phyloP scores from a whole-genome alignment of 2,113 vertebrate genomes.

The Taurulus bubalis region DNA sequence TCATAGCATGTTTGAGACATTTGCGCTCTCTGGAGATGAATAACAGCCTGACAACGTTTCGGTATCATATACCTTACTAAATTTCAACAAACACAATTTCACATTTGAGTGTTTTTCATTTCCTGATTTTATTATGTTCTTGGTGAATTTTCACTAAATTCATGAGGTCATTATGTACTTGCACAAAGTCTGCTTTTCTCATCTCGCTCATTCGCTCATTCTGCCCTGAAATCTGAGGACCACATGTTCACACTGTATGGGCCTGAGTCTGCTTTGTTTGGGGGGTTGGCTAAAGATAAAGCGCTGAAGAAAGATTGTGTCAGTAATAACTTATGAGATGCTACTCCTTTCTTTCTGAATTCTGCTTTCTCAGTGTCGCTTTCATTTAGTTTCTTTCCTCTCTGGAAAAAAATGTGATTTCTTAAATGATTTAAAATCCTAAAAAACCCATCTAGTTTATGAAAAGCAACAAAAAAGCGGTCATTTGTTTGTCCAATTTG shows the following conservation, averaged over 20 bases:
- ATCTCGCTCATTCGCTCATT: slow-evolving; percentile 39
- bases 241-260: slow-evolving; percentile 57
- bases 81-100: neutral
- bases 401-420: slow-evolving; percentile 69
- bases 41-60: neutral
- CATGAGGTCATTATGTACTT: slow-evolving; percentile 20
- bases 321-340: slow-evolving; percentile 59
- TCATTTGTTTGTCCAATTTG: slow-evolving; percentile 76
- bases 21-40: neutral
- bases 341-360: slow-evolving; percentile 61
- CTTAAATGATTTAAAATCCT: slow-evolving; percentile 69
- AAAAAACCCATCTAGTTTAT: slow-evolving; percentile 70
- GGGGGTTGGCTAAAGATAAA: slow-evolving; percentile 24
- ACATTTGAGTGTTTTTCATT: neutral
- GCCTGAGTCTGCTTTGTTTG: slow-evolving; percentile 58
- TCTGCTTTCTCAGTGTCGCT: slow-evolving; percentile 64
- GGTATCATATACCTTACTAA: neutral
- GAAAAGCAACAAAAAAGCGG: slow-evolving; percentile 44
- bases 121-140: neutral
- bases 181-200: slow-evolving; percentile 32
- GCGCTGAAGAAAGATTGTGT: slow-evolving; percentile 46
- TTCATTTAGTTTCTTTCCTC: slow-evolving; percentile 52
- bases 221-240: slow-evolving; percentile 60
- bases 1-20: neutral
- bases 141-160: slow-evolving; percentile 11